Evolutionary conservation across 2,113 vertebrate species (phyloP), one percentile per base, ranked within the genome.

Genomic region (Tupaia tana): DNA sequence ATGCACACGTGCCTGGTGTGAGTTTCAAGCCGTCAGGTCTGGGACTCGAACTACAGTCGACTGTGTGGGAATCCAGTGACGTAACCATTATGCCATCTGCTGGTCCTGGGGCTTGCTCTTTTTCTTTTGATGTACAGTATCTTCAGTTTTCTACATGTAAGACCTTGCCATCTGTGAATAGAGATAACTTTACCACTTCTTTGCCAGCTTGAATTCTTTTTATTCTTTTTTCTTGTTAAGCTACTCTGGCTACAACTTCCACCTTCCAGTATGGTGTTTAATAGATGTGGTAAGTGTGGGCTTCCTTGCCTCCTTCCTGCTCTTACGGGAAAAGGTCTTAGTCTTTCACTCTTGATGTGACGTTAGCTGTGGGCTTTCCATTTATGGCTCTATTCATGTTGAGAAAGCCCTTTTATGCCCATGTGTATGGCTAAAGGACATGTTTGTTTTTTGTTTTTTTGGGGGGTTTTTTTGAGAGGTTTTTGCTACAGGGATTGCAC

Each of bases 371-470:
- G 75, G 3, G 1, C 7, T 31, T 31, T 79, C 66, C 14, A 12
- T 7, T 5, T 27, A 3, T 11, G 61, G 54, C 43, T 11, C 87
- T 75, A 3, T 6, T 7, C 10, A 0, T 14, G 0, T 64, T 69
- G 93, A 90, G 52, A 22, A 90, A 15, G 2, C 43, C 43, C 43
- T 43, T 43, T 43, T 43, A 43, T 43, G 43, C 43, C 43, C 43
- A 43, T 4, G 43, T 43, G 43, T 43, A 43, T 43, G 43, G 43
- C 43, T 4, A 43, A 43, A 43, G 43, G 43, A 43, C 43, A 43
- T 43, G n/a, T n/a, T n/a, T n/a, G n/a, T 43, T 43, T 43, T 43
- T 43, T 43, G n/a, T n/a, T n/a, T n/a, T n/a, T n/a, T n/a, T n/a
- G n/a, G n/a, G n/a, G n/a, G n/a, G n/a, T n/a, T 43, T 43, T 43